Evolutionary conservation across 2,888 invertebrate species (phyloP).

Genomic region (Drosophila helvetica): DNA sequence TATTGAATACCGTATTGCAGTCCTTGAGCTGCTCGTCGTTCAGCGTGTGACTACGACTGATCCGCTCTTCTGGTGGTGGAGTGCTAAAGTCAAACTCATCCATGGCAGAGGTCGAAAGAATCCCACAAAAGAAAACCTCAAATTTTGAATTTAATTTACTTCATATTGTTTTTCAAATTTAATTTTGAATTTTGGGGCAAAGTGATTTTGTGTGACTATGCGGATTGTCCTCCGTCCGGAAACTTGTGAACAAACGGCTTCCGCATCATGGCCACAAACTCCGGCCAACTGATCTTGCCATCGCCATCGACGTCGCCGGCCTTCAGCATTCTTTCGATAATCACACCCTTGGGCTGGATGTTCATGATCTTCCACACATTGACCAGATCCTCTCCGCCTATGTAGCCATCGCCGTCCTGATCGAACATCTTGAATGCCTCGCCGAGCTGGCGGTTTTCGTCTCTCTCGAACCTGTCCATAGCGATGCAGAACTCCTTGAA

Average conservation of each 20-base stretch:
- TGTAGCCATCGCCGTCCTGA: constrained; percentile 18
- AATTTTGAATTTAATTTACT: background rate
- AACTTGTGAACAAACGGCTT: background rate
- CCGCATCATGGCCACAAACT: constrained; percentile 95
- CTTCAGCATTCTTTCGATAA: background rate
- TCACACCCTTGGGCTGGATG: background rate
- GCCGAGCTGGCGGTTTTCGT: constrained; percentile 10
- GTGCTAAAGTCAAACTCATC: constrained; percentile 57
- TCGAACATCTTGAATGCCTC: constrained; percentile 27
- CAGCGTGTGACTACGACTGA: constrained; percentile 38
- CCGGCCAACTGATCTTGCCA: constrained; percentile 13
- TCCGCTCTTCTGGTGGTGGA: constrained; percentile 58
- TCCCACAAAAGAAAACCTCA: too few relatives aligned
- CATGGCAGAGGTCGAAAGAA: constrained; percentile 29
- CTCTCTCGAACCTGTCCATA: constrained; percentile 9
- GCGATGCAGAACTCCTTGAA: constrained; percentile 31
- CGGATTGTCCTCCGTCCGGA: background rate
- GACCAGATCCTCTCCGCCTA: constrained; percentile 6
- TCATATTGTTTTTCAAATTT: background rate
- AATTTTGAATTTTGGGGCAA: background rate
- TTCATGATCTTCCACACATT: constrained; percentile 7
- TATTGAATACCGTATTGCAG: constrained; percentile 48
- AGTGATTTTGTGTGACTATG: background rate
- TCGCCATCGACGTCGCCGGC: constrained; percentile 1
- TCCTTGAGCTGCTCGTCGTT: constrained; percentile 48